These are phyloP conservation scores for Amazona guildingii DNA, from an alignment of 2,113 vertebrate species.

Conservation along the genomic window DNA sequence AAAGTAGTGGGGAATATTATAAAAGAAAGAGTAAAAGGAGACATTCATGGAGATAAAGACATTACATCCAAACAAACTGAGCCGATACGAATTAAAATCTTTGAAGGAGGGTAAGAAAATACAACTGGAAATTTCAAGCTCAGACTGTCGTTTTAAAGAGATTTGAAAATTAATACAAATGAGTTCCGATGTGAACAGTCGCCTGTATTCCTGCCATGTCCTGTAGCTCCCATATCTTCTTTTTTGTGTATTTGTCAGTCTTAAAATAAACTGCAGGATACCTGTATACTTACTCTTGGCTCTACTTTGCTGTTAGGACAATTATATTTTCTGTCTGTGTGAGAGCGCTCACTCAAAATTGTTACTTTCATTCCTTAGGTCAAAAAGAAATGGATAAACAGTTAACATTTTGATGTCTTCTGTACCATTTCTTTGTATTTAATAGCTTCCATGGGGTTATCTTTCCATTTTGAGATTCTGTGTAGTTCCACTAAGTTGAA, in stretches of 20 bases:
- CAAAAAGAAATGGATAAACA: neutral
- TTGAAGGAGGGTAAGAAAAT: constrained; percentile 95
- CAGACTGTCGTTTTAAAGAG: constrained; percentile 4
- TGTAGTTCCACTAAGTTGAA: neutral
- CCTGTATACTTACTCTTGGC: neutral
- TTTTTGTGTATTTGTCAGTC: constrained; percentile 11
- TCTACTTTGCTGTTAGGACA: constrained; percentile 17
- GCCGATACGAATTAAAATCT: constrained; percentile 97
- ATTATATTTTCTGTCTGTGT: neutral
- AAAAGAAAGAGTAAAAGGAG: constrained; percentile 92
- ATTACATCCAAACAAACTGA: constrained; percentile 87
- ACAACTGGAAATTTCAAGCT: constrained; percentile 42
- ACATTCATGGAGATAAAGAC: constrained; percentile 90
- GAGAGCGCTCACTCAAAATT: neutral
- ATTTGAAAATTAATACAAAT: neutral
- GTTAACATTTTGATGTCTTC: neutral
- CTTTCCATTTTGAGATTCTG: neutral
- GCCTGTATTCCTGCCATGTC: neutral
- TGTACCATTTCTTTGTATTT: neutral
- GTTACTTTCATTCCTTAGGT: neutral
- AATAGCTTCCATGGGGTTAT: neutral
- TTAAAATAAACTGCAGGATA: neutral
- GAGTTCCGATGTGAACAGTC: constrained; percentile 9
- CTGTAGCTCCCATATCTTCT: neutral
- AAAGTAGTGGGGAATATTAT: constrained; percentile 88